A percentile compares a stretch with the other conserved stretches of the same genome.
These are phyloP conservation scores for Alouatta palliata DNA, from an alignment of 2,113 vertebrate species.

Conservation along the genomic window DNA sequence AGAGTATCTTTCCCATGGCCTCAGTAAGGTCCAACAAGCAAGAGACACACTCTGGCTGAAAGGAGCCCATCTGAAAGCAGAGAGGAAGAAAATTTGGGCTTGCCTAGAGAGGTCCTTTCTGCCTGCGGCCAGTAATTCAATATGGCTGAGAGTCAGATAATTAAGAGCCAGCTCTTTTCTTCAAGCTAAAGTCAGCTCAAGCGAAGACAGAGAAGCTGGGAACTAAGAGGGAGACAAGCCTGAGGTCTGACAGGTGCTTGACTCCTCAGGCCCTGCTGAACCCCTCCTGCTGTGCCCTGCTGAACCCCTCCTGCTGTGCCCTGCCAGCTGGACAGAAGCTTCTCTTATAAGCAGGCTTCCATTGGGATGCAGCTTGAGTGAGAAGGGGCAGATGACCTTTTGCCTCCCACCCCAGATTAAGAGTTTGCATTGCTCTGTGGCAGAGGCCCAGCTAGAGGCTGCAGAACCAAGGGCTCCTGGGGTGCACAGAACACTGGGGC, in stretches of 20 bases:
- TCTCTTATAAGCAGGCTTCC: constrained; percentile 1
- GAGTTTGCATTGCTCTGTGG: neutral
- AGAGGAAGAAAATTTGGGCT: constrained; percentile 1
- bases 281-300: neutral
- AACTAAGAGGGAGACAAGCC: constrained; percentile 30
- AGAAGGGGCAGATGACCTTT: neutral
- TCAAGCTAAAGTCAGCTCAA: constrained; percentile 67
- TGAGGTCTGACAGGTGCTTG: neutral
- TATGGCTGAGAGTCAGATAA: constrained; percentile 60
- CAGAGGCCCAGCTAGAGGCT: neutral
- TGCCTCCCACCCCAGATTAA: neutral
- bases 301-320: neutral
- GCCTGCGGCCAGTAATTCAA: constrained; percentile 63
- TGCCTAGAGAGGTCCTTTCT: constrained; percentile 43
- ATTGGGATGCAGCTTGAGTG: neutral
- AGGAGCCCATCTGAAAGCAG: neutral
- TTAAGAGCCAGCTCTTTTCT: constrained; percentile 68
- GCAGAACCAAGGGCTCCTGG: neutral
- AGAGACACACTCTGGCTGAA: neutral
- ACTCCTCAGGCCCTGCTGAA: constrained; percentile 29
- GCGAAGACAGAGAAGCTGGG: constrained; percentile 42
- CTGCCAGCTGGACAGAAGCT: neutral
- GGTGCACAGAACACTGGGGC: neutral
- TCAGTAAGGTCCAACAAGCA: constrained; percentile 4
- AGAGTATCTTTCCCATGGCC: neutral